A percentile compares a stretch with the other conserved stretches of the same genome.
phyloP scores from a whole-genome alignment of 2,888 invertebrate species.

The Anthrax anthrax region DNA sequence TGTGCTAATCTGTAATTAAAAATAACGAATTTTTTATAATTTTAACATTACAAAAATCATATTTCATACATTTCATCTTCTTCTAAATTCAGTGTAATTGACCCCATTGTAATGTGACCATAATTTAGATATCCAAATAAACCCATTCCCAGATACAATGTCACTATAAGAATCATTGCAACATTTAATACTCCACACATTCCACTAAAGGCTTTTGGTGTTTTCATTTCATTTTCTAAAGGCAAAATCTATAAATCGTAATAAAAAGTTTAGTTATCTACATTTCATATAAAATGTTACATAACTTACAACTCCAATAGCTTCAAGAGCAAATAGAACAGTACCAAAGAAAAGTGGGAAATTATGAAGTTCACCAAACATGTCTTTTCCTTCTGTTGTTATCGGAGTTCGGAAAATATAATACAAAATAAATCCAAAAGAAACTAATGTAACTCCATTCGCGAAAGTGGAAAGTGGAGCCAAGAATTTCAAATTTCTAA shows the following conservation, averaged over 20 bases:
- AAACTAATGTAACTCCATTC: slow-evolving; percentile 66
- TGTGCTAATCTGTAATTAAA: slow-evolving; percentile 44
- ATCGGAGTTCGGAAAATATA: slow-evolving; percentile 65
- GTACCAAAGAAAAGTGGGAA: slow-evolving; percentile 93
- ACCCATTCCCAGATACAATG: slow-evolving; percentile 78
- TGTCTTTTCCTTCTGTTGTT: slow-evolving; percentile 44
- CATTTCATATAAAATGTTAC: not conserved
- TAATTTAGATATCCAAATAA: slow-evolving; percentile 83
- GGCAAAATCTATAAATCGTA: slow-evolving; percentile 58
- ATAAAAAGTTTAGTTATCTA: not conserved
- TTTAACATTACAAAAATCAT: not conserved
- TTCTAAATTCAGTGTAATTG: slow-evolving; percentile 77
- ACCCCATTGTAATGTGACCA: slow-evolving; percentile 54
- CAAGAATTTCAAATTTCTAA: slow-evolving; percentile 64
- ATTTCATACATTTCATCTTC: slow-evolving; percentile 44
- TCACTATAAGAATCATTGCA: slow-evolving; percentile 66
- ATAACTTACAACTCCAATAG: slow-evolving; percentile 70
- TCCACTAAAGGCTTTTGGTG: slow-evolving; percentile 66
- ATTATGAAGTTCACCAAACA: slow-evolving; percentile 48
- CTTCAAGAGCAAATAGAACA: slow-evolving; percentile 89
- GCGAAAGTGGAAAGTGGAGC: slow-evolving; percentile 84
- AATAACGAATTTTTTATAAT: not conserved
- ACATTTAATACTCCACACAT: slow-evolving; percentile 71
- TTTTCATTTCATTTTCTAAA: slow-evolving; percentile 87
- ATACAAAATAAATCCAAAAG: slow-evolving; percentile 74